Conservation (phyloP, 1,140 invertebrate species). For the Drosophila melanica region DNA sequence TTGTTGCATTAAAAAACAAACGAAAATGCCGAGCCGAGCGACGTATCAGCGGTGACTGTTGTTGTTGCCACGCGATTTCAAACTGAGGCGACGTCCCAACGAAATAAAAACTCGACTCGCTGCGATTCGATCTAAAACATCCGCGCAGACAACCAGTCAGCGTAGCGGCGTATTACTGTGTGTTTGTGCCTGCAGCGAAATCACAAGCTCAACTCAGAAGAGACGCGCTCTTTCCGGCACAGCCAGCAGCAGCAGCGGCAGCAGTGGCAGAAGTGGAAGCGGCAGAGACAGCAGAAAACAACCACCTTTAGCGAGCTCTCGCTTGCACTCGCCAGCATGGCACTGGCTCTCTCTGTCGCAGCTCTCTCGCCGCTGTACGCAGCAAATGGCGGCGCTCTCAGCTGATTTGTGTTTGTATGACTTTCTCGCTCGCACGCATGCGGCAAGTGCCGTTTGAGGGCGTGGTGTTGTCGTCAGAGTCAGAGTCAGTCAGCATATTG, state of each 20-base stretch:
- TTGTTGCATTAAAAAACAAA: constrained; percentile 27
- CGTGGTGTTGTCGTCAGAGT: constrained; percentile 58
- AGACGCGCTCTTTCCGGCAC: constrained; percentile 26
- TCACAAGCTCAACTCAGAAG: constrained; percentile 46
- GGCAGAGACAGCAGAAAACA: constrained; percentile 13
- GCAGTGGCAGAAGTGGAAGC: not conserved
- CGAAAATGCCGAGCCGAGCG: constrained; percentile 36
- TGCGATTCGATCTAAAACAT: constrained; percentile 30
- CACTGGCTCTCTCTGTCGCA: constrained; percentile 29
- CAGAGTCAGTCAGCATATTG: constrained; percentile 37
- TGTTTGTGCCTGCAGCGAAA: constrained; percentile 49
- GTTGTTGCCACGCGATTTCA: constrained; percentile 50
- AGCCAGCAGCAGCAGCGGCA: constrained; percentile 14
- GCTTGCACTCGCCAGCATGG: constrained; percentile 6
- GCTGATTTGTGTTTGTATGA: constrained; percentile 66
- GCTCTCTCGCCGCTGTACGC: constrained; percentile 33
- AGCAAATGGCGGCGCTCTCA: constrained; percentile 78
- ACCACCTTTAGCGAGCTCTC: constrained; percentile 26
- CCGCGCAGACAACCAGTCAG: constrained; percentile 66
- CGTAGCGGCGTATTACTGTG: constrained; percentile 67
- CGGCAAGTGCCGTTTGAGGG: constrained; percentile 51
- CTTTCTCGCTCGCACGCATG: constrained; percentile 52
- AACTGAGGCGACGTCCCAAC: constrained; percentile 27
- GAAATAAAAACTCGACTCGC: constrained; percentile 29
- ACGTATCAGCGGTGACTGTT: constrained; percentile 40